A percentile compares a stretch with the other conserved stretches of the same genome.
Conservation (phyloP, 2,797 vertebrate species). For the Pipistrellus kuhlii region DNA sequence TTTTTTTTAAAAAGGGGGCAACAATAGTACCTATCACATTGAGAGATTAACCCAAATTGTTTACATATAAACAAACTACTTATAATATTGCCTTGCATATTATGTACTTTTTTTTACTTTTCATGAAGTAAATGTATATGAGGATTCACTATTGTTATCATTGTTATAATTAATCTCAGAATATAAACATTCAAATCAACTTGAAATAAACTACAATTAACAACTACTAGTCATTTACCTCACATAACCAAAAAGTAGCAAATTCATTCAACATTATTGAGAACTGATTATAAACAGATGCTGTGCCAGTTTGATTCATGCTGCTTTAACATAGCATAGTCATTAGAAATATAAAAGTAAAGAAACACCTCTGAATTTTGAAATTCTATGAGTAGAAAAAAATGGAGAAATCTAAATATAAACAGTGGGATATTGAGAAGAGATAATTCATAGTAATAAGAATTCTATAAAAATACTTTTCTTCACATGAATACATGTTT, state of each 20-base stretch:
- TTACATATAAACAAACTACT: background rate
- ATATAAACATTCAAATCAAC: slow-evolving; percentile 44
- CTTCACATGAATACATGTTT: slow-evolving; percentile 18
- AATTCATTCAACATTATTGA: background rate
- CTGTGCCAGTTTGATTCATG: slow-evolving; percentile 7
- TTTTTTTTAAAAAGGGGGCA: background rate
- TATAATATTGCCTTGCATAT: background rate
- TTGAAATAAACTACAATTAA: slow-evolving; percentile 42
- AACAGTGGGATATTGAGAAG: background rate
- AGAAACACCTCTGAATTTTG: background rate
- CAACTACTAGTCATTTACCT: slow-evolving; percentile 36
- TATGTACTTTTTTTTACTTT: background rate
- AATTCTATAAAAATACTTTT: slow-evolving; percentile 20
- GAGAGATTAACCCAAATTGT: background rate
- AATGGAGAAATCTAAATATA: background rate
- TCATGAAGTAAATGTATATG: background rate
- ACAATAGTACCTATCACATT: background rate
- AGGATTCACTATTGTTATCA: background rate
- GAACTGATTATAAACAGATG: background rate
- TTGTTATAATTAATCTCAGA: background rate
- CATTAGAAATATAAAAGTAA: slow-evolving; percentile 15
- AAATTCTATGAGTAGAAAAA: slow-evolving; percentile 16
- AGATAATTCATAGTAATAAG: slow-evolving; percentile 1
- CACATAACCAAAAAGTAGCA: background rate
- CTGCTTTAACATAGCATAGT: slow-evolving; percentile 39